Base-by-base conservation (phyloP, 2,797 vertebrate species). In the Chaunax sp. region DNA sequence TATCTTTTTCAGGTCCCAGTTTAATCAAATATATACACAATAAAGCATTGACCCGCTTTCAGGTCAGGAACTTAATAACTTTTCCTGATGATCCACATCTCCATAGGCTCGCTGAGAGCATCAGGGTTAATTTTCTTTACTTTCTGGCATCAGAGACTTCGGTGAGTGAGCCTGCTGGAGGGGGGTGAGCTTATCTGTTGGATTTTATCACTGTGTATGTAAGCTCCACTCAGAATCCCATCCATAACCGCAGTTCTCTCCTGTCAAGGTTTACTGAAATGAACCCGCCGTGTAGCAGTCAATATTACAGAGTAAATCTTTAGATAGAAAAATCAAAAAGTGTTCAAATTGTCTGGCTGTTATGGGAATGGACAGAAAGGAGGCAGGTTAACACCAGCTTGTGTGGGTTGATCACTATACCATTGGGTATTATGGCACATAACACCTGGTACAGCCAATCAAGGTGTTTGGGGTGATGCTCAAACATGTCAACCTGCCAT, bases 151-250 rank as follows among this genome's bases (percentile, higher is more conserved):
- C 15, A 25, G 35, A 49, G 41, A 50, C 44, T 19, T 54, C 12
- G 33, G 33, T 11, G 33, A 35, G 33, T 37, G 37, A 37, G 33
- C 15, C 62, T 51, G 65, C 28, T 55, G 66, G 61, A 55, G 35
- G 19, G 37, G 41, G 43, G n/a, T 33, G 59, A 74, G 28, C 19
- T 66, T 70, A 80, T 51, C 63, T 74, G 61, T 56, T 53, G 43
- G 60, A 53, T 40, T 50, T 50, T 20, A 57, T 49, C 54, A 25
- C 54, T 37, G 59, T 51, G 38, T 52, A 28, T 64, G 55, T 33
- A 51, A 19, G 62, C 35, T 69, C 49, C 40, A 45, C 35, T 25
- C 56, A 40, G 38, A 20, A 30, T 30, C 23, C 30, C 37, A 62
- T 58, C 63, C 26, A 28, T 55, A 43, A 64, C 50, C 22, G 1